These are phyloP conservation scores for Chrysodeixis includens DNA, from an alignment of 2,888 invertebrate species.

Conservation along the genomic window DNA sequence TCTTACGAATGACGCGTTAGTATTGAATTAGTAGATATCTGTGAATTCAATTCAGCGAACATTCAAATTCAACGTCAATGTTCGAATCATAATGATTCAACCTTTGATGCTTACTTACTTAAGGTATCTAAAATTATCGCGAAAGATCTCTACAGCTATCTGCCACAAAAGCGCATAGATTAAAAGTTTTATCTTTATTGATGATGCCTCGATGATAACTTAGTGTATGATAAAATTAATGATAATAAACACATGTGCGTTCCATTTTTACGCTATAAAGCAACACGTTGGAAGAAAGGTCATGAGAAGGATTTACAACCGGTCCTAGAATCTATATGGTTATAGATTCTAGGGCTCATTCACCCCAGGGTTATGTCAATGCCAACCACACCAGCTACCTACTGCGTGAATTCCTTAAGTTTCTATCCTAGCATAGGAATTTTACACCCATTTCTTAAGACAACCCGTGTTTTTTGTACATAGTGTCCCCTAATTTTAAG, in stretches of 20 bases:
- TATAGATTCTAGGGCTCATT: too few species aligned
- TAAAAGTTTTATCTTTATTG: too few species aligned
- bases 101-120: neutral
- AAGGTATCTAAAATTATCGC: neutral
- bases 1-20: neutral
- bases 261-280: neutral
- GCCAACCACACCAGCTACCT: too few species aligned
- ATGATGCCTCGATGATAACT: too few species aligned
- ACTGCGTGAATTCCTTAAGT: too few species aligned
- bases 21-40: neutral
- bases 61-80: neutral
- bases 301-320: neutral
- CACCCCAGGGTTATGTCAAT: too few species aligned
- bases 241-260: neutral
- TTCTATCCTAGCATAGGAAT: too few species aligned
- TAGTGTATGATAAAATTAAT: too few species aligned
- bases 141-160: neutral
- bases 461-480: too few species aligned
- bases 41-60: neutral
- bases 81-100: neutral
- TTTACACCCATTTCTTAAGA: too few species aligned
- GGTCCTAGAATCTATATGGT: too few species aligned
- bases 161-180: neutral
- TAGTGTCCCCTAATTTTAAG: too few species aligned
- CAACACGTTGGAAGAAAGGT: neutral